Percentiles rank a stretch among this genome's conserved stretches.
phyloP scores from a whole-genome alignment of 2,888 invertebrate genomes.

The Sarcophaga variegata region DNA sequence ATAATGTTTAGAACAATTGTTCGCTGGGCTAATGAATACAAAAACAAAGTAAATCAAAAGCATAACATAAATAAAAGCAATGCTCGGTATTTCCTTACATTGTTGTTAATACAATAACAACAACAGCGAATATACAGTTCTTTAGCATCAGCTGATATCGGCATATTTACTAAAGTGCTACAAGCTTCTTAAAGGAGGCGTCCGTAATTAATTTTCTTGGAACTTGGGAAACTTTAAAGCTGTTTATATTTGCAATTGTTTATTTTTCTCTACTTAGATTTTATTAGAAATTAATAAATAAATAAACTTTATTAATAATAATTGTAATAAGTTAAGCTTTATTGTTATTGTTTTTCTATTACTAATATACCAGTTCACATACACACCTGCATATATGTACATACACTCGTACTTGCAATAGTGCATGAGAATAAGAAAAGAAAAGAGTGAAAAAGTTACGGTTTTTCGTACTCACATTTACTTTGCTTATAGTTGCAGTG shows the following conservation, averaged over 20 bases:
- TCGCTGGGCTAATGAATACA: too few relatives aligned
- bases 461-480: too few relatives aligned
- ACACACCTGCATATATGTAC: not conserved
- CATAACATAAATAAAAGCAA: too few relatives aligned
- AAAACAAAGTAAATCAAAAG: too few relatives aligned
- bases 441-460: too few relatives aligned
- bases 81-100: too few relatives aligned
- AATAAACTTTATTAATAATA: not conserved
- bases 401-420: not conserved
- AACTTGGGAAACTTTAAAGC: not conserved
- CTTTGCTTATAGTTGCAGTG: too few relatives aligned
- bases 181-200: not conserved
- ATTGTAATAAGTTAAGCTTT: not conserved
- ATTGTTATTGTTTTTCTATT: not conserved
- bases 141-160: too few relatives aligned
- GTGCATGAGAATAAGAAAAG: not conserved
- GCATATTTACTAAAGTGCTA: too few relatives aligned
- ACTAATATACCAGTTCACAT: not conserved
- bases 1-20: too few relatives aligned
- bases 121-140: too few relatives aligned
- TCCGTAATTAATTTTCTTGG: not conserved
- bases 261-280: constrained; percentile 22
- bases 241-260: not conserved
- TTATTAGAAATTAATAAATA: constrained; percentile 32
- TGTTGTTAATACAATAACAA: too few relatives aligned